A percentile compares a stretch with the other conserved stretches of the same genome.
phyloP scores from a whole-genome alignment of 2,888 invertebrate genomes.

The Mallateleia sp. region DNA sequence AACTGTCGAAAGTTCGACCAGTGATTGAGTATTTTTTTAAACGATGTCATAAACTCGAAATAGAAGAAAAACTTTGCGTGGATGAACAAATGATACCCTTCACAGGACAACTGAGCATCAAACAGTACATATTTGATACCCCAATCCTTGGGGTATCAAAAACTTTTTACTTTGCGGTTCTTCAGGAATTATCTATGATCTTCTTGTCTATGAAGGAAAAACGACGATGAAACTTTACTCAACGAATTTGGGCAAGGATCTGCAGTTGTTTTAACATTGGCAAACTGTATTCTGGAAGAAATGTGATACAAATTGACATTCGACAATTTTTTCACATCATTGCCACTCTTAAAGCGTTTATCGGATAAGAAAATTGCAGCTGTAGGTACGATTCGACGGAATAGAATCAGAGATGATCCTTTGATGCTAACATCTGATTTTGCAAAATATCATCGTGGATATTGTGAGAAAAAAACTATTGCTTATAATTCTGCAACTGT shows the following conservation, averaged over 20 bases:
- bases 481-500: conserved; percentile 1
- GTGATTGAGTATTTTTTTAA: background rate
- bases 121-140: conserved; percentile 83
- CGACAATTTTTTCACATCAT: conserved; percentile 33
- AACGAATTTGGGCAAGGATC: conserved; percentile 63
- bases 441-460: conserved; percentile 6
- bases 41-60: background rate
- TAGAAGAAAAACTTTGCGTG: conserved; percentile 13
- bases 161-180: conserved; percentile 80
- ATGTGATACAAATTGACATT: conserved; percentile 13
- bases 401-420: conserved; percentile 14
- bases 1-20: conserved; percentile 6
- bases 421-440: conserved; percentile 13
- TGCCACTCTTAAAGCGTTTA: background rate
- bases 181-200: conserved; percentile 80
- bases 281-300: conserved; percentile 17
- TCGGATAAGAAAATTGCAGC: conserved; percentile 3
- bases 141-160: conserved; percentile 82
- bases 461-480: conserved; percentile 6
- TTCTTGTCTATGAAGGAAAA: conserved; percentile 79
- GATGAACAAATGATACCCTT: conserved; percentile 84
- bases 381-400: conserved; percentile 17
- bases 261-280: conserved; percentile 67
- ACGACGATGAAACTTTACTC: conserved; percentile 64
- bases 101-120: conserved; percentile 79